These are phyloP conservation scores for Irena cyanogastra DNA, from an alignment of 2,113 vertebrate species.

Conservation along the genomic window DNA sequence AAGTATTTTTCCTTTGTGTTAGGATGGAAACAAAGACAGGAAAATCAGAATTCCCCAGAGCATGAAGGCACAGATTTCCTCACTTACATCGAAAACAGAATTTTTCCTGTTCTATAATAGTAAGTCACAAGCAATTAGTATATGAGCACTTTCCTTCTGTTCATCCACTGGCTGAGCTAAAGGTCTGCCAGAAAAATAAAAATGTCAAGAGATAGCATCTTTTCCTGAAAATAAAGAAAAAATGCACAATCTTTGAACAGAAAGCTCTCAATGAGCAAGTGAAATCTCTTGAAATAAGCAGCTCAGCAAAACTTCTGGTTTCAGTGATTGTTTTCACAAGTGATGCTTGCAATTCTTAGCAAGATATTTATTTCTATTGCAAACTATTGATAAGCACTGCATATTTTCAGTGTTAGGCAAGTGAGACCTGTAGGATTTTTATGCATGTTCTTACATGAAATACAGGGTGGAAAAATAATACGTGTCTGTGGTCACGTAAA, in stretches of 20 bases:
- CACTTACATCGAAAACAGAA: background rate
- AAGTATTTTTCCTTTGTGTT: conserved; percentile 11
- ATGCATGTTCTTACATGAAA: background rate
- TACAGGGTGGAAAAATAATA: background rate
- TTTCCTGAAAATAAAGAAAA: conserved; percentile 1
- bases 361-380: background rate
- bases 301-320: background rate
- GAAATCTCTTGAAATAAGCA: background rate
- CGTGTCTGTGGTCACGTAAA: background rate
- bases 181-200: background rate
- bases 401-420: background rate
- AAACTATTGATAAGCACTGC: background rate
- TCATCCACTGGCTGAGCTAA: background rate
- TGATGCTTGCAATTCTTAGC: background rate
- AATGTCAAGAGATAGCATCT: background rate
- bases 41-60: conserved; percentile 39
- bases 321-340: background rate
- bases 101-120: conserved; percentile 3
- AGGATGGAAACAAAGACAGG: conserved; percentile 33
- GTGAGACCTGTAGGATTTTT: background rate
- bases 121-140: background rate
- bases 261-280: background rate
- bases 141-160: background rate
- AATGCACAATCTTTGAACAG: background rate
- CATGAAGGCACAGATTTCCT: conserved; percentile 9